A percentile compares a stretch with the other conserved stretches of the same genome.
Evolutionary conservation across 1,140 invertebrate species (phyloP).

Genomic region (Drusus annulatus): DNA sequence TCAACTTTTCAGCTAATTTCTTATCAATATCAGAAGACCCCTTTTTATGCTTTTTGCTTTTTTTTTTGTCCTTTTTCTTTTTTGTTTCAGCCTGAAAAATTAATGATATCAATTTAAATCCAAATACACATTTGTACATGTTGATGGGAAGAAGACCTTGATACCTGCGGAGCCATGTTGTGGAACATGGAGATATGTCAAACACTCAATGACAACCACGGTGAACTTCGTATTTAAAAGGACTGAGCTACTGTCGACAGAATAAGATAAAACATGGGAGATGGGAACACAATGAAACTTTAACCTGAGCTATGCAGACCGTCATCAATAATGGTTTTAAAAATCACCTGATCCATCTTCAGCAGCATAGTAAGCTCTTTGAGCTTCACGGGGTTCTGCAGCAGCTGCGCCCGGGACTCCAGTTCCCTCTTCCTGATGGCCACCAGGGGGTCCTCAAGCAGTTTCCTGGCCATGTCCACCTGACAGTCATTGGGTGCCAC

Average conservation of each 20-base stretch:
- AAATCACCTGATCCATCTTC: constrained; percentile 71
- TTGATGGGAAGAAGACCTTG: no score
- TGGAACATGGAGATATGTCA: no score
- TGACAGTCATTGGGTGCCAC: constrained; percentile 73
- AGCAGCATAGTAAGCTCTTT: constrained; percentile 87
- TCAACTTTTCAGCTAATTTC: constrained; percentile 72
- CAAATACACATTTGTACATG: no score
- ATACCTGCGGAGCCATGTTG: no score
- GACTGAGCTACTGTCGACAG: no score
- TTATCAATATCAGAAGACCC: constrained; percentile 70
- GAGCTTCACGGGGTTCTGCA: constrained; percentile 93
- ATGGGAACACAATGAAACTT: no score
- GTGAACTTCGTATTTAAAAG: no score
- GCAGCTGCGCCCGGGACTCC: constrained; percentile 83
- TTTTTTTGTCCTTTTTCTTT: constrained; percentile 67
- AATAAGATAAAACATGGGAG: no score
- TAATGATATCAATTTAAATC: neutral
- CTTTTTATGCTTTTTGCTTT: constrained; percentile 73
- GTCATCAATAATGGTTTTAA: neutral
- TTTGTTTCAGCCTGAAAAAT: constrained; percentile 22
- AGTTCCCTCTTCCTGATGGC: constrained; percentile 89
- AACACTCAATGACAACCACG: no score
- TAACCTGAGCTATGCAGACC: no score
- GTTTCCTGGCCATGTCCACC: constrained; percentile 86
- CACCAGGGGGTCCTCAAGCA: constrained; percentile 92